These are phyloP conservation scores for Oasisia sp. DNA, from an alignment of 2,888 invertebrate species.

Conservation along the genomic window DNA sequence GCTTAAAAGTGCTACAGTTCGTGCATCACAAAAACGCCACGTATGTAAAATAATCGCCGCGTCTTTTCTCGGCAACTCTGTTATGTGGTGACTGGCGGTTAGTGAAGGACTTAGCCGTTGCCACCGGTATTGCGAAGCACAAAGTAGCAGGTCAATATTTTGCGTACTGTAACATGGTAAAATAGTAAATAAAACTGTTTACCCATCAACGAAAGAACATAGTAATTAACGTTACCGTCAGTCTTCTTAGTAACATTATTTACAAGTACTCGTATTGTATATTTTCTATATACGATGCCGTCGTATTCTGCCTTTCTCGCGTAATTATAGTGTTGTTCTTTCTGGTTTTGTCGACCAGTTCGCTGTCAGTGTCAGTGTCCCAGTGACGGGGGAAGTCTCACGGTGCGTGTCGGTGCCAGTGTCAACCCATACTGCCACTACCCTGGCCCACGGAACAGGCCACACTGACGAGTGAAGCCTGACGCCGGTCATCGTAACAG, in stretches of 20 bases:
- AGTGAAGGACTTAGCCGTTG: background rate
- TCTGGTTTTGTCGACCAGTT: background rate
- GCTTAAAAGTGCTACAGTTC: too few species aligned
- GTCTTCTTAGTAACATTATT: background rate
- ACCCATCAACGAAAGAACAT: background rate
- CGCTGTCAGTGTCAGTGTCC: background rate
- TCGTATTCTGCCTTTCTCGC: too few species aligned
- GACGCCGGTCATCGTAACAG: too few species aligned
- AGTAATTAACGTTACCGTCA: background rate
- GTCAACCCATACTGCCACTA: too few species aligned
- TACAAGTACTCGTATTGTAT: background rate
- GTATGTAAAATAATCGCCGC: too few species aligned
- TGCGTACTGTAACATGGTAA: background rate
- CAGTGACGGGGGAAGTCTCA: background rate
- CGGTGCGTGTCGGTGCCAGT: background rate
- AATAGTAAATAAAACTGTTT: background rate
- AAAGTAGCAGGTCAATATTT: background rate
- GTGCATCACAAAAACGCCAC: too few species aligned
- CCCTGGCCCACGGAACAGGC: too few species aligned
- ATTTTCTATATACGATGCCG: too few species aligned
- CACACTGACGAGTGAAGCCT: too few species aligned
- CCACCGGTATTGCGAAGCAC: background rate
- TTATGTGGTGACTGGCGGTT: background rate
- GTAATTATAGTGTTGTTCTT: background rate
- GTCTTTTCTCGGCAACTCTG: too few species aligned